Base-by-base conservation (phyloP, 53 echinoderm and acorn worm species). In the Paracentrotus lividus region DNA sequence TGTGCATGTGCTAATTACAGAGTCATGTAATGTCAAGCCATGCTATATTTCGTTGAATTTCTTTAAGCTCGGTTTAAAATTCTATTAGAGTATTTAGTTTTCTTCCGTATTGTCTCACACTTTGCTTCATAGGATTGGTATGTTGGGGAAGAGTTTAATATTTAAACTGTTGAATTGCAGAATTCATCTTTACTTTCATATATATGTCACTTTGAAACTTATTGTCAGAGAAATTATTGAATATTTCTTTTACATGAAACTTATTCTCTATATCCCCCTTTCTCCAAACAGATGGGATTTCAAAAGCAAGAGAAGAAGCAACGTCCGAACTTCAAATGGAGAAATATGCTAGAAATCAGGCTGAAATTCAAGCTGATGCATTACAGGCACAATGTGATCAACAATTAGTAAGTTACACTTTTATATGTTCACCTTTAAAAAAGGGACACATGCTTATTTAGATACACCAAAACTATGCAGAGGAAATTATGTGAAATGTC, bases 291-390 rank as follows among this genome's bases (percentile, higher is more conserved):
- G 98, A 58, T n/a, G 97, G 96, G 60, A 90, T 97, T 29, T 94
- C 93, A 56, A 93, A 88, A 69, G 94, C 94, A 15, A 90, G 94
- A 34, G 94, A 97, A 36, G 92, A 95, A 34, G 91, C 94, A 44
- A 90, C 95, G 15, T 90, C 94, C 24, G 98, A 98, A 67, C 54
- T 98, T 32, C 93, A 98, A 72, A 98, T 97, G 98, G 98, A 96
- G 94, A 98, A 96, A 81, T 98, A 98, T 87, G 98, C 97, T 7
- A 85, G 98, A 72, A 85, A 95, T 42, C 98, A 98, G 87, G 98
- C 98, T 27, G 98, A 98, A 84, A 94, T 96, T 13, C 98, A 98
- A 72, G 96, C 98, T 64, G 98, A 98, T 86, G 96, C 96, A 68
- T 90, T 98, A 44, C 97, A 97, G 78, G 88, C 93, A 42, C 95